Conservation (phyloP, 2,888 invertebrate species). For the Calliopum simillimum region DNA sequence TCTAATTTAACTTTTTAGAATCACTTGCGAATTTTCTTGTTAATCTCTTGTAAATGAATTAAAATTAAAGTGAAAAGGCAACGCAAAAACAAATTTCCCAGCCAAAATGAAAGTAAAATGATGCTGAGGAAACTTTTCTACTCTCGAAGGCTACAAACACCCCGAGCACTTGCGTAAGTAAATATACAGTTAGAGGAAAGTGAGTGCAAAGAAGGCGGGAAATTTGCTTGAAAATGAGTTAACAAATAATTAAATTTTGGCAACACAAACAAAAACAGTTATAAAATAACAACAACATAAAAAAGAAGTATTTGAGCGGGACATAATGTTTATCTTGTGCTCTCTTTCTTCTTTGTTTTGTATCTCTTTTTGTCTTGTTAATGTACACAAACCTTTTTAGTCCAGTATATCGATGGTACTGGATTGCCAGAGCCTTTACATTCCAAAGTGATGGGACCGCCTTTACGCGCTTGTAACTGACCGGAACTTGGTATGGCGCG, state of each 20-base stretch:
- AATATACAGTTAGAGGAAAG: background rate
- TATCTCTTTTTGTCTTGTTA: no score
- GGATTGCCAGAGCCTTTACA: conserved; percentile 80
- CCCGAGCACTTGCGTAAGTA: background rate
- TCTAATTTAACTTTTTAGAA: conserved; percentile 15
- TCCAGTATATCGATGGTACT: conserved; percentile 78
- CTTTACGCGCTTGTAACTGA: conserved; percentile 76
- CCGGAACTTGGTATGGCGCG: conserved; percentile 75
- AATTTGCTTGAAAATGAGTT: background rate
- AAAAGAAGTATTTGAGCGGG: no score
- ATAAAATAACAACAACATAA: background rate
- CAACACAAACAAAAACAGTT: background rate
- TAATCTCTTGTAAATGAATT: conserved; percentile 30
- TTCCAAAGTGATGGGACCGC: conserved; percentile 76
- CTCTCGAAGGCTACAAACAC: background rate
- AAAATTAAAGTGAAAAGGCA: conserved; percentile 9
- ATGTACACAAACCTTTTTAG: conserved; percentile 66
- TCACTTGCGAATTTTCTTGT: conserved; percentile 6
- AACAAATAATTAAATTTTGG: background rate
- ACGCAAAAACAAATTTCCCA: conserved; percentile 1
- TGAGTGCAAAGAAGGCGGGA: background rate
- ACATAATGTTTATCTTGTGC: background rate
- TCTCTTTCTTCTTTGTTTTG: background rate
- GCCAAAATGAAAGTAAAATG: background rate
- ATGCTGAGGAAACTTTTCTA: no score